These are phyloP conservation scores for Tipula unca DNA, from an alignment of 2,888 invertebrate species.

Conservation along the genomic window DNA sequence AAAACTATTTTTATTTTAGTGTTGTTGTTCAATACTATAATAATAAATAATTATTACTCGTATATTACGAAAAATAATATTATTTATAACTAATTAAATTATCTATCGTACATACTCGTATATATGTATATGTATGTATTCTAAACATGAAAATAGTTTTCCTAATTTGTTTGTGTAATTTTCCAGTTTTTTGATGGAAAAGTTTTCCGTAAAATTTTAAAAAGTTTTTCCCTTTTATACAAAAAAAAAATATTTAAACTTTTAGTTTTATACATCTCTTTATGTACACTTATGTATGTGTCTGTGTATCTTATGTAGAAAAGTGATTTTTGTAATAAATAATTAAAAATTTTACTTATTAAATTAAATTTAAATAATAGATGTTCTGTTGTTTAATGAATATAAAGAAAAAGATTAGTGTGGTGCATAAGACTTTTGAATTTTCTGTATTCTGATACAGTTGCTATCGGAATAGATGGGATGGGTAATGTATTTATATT, in stretches of 20 bases:
- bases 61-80: background rate
- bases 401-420: background rate
- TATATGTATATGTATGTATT: background rate
- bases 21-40: background rate
- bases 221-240: background rate
- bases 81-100: background rate
- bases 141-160: background rate
- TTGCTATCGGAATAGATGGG: background rate
- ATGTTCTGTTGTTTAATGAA: background rate
- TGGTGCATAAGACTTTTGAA: background rate
- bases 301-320: background rate
- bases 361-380: slow-evolving; percentile 4
- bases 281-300: too few species aligned
- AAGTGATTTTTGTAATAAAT: slow-evolving; percentile 4
- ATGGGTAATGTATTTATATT: background rate
- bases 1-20: background rate
- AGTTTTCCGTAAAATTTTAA: background rate
- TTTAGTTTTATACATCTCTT: background rate
- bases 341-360: background rate
- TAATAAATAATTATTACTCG: background rate
- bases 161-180: background rate
- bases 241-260: background rate
- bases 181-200: background rate
- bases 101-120: background rate
- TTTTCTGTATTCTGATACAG: background rate